Base-by-base conservation (phyloP, 2,113 vertebrate genomes). In the Trematocara unimaculatum region DNA sequence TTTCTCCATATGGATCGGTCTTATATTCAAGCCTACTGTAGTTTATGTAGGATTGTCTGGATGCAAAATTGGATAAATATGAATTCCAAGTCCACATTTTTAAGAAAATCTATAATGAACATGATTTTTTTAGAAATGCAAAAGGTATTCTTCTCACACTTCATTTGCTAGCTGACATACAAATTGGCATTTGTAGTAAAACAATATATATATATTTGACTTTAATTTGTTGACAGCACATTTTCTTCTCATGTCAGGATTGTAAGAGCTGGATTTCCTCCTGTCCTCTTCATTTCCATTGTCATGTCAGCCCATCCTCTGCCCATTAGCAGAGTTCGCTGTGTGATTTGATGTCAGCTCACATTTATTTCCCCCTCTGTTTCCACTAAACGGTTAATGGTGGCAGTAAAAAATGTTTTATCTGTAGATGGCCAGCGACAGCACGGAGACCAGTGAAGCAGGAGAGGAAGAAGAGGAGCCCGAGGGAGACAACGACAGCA, bases 401-500 rank as follows among this genome's bases (percentile, higher is more conserved):
- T 6, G n/a, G 20, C 33, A 77, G 72, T 62, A 26, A 53, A 58
- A 74, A 81, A 20, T 23, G 8, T 86, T 89, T 88, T 86, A 47
- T 84, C 84, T 87, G 4, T 95, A 99, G 99, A 99, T 99, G 99
- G 99, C 99, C 93, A 99, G 97, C 0, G 99, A 99, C 96, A 99
- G 99, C 95, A 99, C 99, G 1, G 99, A 99, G 96, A 99, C 98
- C 5, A 99, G 99, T 1, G 99, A 99, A 90, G 98, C 99, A 0
- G 98, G 98, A 1, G 99, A 99, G 85, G 99, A 99, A 79, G 99
- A 99, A 13, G 99, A 99, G 90, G 99, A 99, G 93, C 98, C 99
- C 0, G 99, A 99, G 91, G 98, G 97, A 1, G 98, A 99, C 94
- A 96, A 96, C 0, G 99, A 99, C 91, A 99, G 98, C 92, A 99